Evolutionary conservation across 2,888 invertebrate species (phyloP).

Genomic region (Harmothoe impar): DNA sequence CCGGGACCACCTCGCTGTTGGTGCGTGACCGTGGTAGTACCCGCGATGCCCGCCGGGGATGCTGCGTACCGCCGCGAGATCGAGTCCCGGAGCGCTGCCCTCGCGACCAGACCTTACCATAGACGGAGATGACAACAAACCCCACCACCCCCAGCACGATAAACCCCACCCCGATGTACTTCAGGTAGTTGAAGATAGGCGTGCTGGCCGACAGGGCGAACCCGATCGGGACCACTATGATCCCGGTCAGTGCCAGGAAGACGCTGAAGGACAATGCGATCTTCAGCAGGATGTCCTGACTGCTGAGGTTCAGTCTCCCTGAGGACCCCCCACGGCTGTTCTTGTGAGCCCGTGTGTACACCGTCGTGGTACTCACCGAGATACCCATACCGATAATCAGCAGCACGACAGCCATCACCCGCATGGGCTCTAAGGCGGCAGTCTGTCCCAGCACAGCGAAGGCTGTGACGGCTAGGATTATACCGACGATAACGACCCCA

Average conservation of each 20-base stretch:
- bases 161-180: neutral
- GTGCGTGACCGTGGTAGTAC: neutral
- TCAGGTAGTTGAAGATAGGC: neutral
- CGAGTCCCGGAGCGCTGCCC: neutral
- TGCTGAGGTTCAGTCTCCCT: neutral
- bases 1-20: neutral
- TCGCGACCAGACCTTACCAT: neutral
- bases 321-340: neutral
- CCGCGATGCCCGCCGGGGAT: neutral
- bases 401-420: neutral
- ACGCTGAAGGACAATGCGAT: neutral
- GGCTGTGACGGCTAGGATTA: neutral
- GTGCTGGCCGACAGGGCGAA: neutral
- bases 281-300: neutral
- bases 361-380: neutral
- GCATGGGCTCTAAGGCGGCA: neutral
- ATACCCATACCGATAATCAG: neutral
- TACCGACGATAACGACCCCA: neutral
- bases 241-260: neutral
- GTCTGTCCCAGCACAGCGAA: neutral
- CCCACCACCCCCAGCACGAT: neutral
- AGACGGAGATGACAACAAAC: neutral
- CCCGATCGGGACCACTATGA: neutral
- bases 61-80: neutral
- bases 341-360: conserved; percentile 23